Conservation (phyloP, 2,797 vertebrate species). For the Esox masquinongy region DNA sequence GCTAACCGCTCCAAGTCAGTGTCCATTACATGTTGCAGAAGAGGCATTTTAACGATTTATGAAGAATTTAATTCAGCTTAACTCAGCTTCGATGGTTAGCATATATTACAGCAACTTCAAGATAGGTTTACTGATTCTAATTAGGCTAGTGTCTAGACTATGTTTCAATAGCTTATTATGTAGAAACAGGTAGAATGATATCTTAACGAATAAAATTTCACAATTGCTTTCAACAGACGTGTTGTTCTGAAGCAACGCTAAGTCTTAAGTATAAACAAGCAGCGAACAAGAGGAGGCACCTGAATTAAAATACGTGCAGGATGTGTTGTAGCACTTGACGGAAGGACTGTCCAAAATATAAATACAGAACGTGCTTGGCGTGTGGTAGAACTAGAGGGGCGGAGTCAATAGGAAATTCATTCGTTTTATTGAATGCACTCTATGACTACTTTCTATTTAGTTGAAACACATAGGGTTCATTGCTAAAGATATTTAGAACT, state of each 20-base stretch:
- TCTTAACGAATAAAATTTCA: background rate
- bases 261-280: background rate
- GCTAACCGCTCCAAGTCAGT: conserved; percentile 82
- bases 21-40: conserved; percentile 70
- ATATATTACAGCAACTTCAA: background rate
- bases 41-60: conserved; percentile 66
- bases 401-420: conserved; percentile 7
- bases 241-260: background rate
- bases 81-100: background rate
- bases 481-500: background rate
- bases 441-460: background rate
- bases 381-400: conserved; percentile 1
- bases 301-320: conserved; percentile 64
- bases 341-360: too few species aligned
- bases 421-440: background rate
- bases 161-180: background rate
- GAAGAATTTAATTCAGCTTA: background rate
- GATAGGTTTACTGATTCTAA: background rate
- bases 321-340: conserved; percentile 61
- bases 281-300: background rate
- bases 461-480: background rate
- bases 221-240: background rate
- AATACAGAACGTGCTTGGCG: too few species aligned
- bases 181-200: background rate
- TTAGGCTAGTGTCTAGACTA: background rate